Evolutionary conservation across 2,113 vertebrate genomes (phyloP), one percentile per base, ranked within the genome.

Genomic region (Origma solitaria): DNA sequence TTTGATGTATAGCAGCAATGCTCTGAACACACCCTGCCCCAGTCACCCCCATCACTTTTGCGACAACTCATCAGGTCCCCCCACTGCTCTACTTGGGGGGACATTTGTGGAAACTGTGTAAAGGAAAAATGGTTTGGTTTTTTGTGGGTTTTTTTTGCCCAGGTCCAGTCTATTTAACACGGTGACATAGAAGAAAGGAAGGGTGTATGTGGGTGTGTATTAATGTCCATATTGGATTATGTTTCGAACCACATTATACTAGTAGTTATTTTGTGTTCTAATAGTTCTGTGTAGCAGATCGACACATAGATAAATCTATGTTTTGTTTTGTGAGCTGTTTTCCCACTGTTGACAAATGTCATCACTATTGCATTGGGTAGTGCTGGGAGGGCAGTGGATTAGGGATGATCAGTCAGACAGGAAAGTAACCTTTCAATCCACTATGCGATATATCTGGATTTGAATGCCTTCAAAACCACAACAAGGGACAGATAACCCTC

Each of bases 401-500:
- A 60, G 73, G 65, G 69, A 82, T 45, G 25, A 64, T 90, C 71
- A 54, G 16, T 80, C 83, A 64, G n/a, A 65, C 85, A 69, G 94
- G 78, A 90, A 88, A 94, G 73, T 90, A 91, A 92, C 72, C 72
- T 90, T 96, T 94, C 66, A 95, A 82, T 79, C 64, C 50, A 50
- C 66, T 9, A 8, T 92, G 70, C 72, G 79, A 2, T 10, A 72
- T 97, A 82, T 96, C 92, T 92, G 88, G 91, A 75, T 81, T 97
- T 95, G 69, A 94, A 84, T 93, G 84, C 78, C 86, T 96, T 97
- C 76, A 96, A 88, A 96, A 88, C 47, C 25, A 86, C 90, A 93
- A 73, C 44, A 64, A 50, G 79, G 77, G 68, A 86, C 86, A 70
- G 56, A 88, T 66, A 95, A 94, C 91, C 85, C 53, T 68, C n/a